These are phyloP conservation scores for Sthenelais limicola DNA, from an alignment of 2,888 invertebrate species.

Conservation along the genomic window DNA sequence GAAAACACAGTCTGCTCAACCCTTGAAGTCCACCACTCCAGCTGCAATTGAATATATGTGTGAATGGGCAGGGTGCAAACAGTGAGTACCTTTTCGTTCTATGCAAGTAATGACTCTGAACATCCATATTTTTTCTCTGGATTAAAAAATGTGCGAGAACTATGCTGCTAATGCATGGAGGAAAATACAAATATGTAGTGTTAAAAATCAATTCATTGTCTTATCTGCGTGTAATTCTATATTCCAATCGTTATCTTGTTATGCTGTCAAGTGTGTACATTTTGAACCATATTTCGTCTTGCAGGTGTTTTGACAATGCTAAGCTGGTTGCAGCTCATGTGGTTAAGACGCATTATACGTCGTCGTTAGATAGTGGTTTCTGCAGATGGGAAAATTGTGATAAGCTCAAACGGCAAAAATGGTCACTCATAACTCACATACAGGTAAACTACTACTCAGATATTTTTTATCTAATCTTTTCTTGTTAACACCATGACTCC, in stretches of 20 bases:
- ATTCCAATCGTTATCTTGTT: too few species aligned
- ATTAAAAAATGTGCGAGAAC: too few species aligned
- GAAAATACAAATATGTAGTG: too few species aligned
- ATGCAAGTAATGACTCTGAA: too few species aligned
- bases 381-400: constrained; percentile 88
- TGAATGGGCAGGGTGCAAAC: constrained; percentile 93
- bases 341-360: constrained; percentile 80
- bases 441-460: constrained; percentile 71
- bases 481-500: neutral
- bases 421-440: constrained; percentile 96
- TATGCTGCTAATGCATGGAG: too few species aligned
- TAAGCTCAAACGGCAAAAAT: constrained; percentile 88
- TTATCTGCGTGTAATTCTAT: too few species aligned
- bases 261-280: too few species aligned
- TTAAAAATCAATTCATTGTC: too few species aligned
- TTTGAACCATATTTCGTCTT: constrained; percentile 46
- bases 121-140: too few species aligned
- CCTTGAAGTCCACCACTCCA: constrained; percentile 1
- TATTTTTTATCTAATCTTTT: too few species aligned
- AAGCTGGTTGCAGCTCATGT: constrained; percentile 86
- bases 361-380: constrained; percentile 20
- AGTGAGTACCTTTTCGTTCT: too few species aligned
- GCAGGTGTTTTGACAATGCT: constrained; percentile 70
- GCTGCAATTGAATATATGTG: constrained; percentile 77
- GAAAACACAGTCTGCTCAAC: neutral